phyloP scores from a whole-genome alignment of 2,888 invertebrate species.

The Campoletis raptor region DNA sequence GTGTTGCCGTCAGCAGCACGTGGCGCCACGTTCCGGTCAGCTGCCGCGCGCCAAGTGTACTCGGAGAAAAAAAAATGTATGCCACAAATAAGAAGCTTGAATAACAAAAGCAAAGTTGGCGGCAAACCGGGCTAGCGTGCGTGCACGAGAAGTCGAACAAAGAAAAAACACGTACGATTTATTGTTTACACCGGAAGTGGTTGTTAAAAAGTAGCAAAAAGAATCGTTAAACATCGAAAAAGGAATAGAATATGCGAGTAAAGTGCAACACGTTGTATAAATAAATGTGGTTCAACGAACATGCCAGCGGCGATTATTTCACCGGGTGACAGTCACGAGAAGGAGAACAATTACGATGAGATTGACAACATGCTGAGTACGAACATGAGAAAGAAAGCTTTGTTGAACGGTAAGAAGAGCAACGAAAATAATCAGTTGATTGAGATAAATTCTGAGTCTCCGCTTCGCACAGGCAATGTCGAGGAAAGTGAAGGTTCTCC shows the following conservation, averaged over 20 bases:
- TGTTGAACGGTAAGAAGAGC: slow-evolving; percentile 33
- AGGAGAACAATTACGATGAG: slow-evolving; percentile 55
- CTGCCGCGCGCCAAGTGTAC: slow-evolving; percentile 34
- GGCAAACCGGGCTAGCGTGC: slow-evolving; percentile 15
- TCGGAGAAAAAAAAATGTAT: not conserved
- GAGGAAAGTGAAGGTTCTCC: not conserved
- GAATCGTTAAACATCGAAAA: not conserved
- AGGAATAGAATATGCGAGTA: not conserved
- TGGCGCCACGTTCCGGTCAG: not conserved
- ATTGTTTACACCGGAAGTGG: not conserved
- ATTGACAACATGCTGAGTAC: slow-evolving; percentile 42
- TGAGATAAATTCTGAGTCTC: slow-evolving; percentile 9
- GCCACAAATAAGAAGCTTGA: slow-evolving; percentile 13
- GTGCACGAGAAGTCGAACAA: slow-evolving; percentile 13
- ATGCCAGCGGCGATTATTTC: slow-evolving; percentile 62
- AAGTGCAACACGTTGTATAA: not conserved
- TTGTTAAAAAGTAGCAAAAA: not conserved
- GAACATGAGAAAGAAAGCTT: slow-evolving; percentile 43
- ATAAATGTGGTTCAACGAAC: slow-evolving; percentile 34
- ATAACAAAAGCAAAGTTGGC: slow-evolving; percentile 41
- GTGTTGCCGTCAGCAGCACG: not conserved
- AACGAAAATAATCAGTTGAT: slow-evolving; percentile 5
- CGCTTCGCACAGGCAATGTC: not conserved
- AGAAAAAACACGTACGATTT: slow-evolving; percentile 18
- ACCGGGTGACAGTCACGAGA: slow-evolving; percentile 63